Conservation (phyloP, 1,140 invertebrate genomes). For the Stegodyphus dumicola region DNA sequence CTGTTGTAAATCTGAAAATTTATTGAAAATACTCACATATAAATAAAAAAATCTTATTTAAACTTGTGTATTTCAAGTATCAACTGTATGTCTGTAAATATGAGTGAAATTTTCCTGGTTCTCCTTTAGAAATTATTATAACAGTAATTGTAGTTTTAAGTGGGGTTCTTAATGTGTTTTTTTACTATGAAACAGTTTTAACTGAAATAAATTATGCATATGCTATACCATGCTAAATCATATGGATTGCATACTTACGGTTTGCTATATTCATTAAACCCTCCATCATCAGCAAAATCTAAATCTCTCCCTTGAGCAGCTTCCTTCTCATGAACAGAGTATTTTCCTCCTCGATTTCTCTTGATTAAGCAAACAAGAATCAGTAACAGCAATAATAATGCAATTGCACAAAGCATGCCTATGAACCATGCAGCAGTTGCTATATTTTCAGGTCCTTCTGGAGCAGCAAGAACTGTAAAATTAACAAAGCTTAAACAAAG, state of each 20-base stretch:
- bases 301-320: constrained; percentile 85
- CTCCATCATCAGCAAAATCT: constrained; percentile 88
- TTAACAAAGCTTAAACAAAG: background rate
- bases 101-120: background rate
- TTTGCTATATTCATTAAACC: constrained; percentile 94
- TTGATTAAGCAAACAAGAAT: constrained; percentile 94
- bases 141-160: background rate
- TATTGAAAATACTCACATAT: background rate
- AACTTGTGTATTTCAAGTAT: background rate
- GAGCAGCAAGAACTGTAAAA: constrained; percentile 41
- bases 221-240: background rate
- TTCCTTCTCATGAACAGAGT: constrained; percentile 95
- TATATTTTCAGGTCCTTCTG: constrained; percentile 54
- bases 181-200: background rate
- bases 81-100: background rate
- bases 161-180: background rate
- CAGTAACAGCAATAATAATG: constrained; percentile 89
- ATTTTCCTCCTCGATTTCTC: constrained; percentile 93
- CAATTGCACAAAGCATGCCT: constrained; percentile 93
- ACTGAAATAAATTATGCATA: background rate
- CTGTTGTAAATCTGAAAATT: background rate
- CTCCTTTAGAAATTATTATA: background rate
- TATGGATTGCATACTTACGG: constrained; percentile 74
- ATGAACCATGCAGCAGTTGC: constrained; percentile 84
- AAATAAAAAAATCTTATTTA: background rate